Conservation (phyloP, 2,113 vertebrate genomes). For the Gopherus flavomarginatus region DNA sequence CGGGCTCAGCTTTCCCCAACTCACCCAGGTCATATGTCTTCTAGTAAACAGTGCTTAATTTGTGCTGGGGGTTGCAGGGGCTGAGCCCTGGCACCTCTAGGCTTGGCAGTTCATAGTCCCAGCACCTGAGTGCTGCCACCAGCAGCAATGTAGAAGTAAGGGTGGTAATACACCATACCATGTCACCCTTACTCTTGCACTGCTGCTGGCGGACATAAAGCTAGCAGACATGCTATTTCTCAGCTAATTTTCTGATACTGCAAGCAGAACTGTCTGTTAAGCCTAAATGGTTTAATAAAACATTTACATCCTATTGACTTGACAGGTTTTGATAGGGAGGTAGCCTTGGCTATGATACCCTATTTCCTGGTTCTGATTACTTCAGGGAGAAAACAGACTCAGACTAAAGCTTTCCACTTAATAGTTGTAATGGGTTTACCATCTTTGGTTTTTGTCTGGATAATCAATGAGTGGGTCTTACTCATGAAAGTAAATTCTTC, state of each 20-base stretch:
- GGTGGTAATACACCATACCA: too few relatives aligned
- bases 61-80: too few relatives aligned
- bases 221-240: fast-evolving
- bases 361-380: not conserved
- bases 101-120: too few relatives aligned
- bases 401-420: not conserved
- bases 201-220: not conserved
- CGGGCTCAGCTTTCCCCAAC: too few relatives aligned
- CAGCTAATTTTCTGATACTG: fast-evolving
- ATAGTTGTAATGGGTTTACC: not conserved
- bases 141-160: too few relatives aligned
- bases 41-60: too few relatives aligned
- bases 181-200: too few relatives aligned
- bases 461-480: not conserved
- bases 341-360: fast-evolving
- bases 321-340: not conserved
- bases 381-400: not conserved
- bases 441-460: fast-evolving
- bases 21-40: too few relatives aligned
- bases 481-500: not conserved
- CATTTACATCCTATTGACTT: not conserved
- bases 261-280: not conserved
- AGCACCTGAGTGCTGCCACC: too few relatives aligned
- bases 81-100: too few relatives aligned
- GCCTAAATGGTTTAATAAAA: not conserved